Evolutionary conservation across 2,888 invertebrate species (phyloP), one percentile per base, ranked within the genome.

Genomic region (Sminthurinus aureus): DNA sequence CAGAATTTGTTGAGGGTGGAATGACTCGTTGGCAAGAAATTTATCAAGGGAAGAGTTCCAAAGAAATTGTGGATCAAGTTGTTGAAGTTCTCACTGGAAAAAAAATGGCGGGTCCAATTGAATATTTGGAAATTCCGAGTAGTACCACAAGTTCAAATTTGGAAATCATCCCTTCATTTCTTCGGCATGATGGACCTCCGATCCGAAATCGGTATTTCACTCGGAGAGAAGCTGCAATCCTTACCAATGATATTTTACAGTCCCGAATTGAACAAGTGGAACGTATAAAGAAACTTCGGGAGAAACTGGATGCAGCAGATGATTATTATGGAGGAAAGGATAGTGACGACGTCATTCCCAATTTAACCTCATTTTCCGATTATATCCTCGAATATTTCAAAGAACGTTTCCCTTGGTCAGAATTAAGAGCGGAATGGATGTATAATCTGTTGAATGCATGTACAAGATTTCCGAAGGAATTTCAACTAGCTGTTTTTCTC

Each of bases 161-260:
- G 1, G 38, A 38, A 6, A n/a, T n/a, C 38, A 38, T 38, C 38
- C 38, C 38, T 38, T 9, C 15, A 9, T 67, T 38, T 26, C 52
- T 83, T 52, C 76, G 76, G 0, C 50, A 82, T 51, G 75, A 64
- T 8, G 51, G 26, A 22, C 20, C 38, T 4, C 38, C 90, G 77
- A 91, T 92, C 26, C 91, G 92, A 79, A 92, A 92, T 89, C 87
- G 92, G 88, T 91, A 92, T 0, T 90, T 92, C 20, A 91, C 91
- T 9, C 90, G 92, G 38, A 91, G 92, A 0, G 92, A 92, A 88
- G 86, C 92, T 66, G 90, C 91, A 89, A 91, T 92, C 84, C 89
- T 92, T 85, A 90, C 92, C 88, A 90, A 90, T 89, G 92, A 92
- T 89, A 91, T 92, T 84, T 92, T 92, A 92, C 26, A 66, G 64